Percentiles rank a stretch among this genome's conserved stretches.
These are phyloP conservation scores for Portevinia maculata DNA, from an alignment of 2,888 invertebrate genomes.

Conservation along the genomic window DNA sequence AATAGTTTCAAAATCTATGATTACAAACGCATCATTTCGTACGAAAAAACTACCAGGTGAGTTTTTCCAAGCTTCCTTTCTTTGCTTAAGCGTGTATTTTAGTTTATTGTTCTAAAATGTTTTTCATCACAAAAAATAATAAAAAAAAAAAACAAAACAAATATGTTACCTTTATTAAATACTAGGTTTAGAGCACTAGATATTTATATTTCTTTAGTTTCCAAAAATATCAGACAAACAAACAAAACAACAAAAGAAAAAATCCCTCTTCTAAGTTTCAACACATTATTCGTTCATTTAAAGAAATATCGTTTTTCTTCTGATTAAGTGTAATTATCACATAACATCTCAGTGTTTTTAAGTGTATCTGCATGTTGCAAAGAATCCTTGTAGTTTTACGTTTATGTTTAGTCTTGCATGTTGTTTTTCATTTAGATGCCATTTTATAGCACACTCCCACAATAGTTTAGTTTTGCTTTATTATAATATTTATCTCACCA, in stretches of 20 bases:
- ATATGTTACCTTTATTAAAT: constrained; percentile 26
- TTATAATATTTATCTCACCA: constrained; percentile 33
- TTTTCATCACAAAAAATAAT: constrained; percentile 38
- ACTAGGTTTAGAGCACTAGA: constrained; percentile 68
- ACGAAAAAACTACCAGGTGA: constrained; percentile 97
- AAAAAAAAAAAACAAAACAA: constrained; percentile 32
- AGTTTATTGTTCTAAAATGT: constrained; percentile 58
- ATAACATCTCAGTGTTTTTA: constrained; percentile 12
- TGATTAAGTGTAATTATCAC: constrained; percentile 11
- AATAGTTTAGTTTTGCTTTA: constrained; percentile 14
- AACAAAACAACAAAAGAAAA: constrained; percentile 3
- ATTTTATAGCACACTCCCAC: constrained; percentile 53
- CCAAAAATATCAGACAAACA: constrained; percentile 40
- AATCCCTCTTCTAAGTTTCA: constrained; percentile 32
- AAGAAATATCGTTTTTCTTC: constrained; percentile 30
- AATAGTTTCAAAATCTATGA: constrained; percentile 96
- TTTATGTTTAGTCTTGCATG: constrained; percentile 54
- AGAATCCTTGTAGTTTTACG: constrained; percentile 31
- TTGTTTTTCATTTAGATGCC: constrained; percentile 40
- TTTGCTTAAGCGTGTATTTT: constrained; percentile 21
- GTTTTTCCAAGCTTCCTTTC: constrained; percentile 64
- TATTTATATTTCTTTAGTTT: constrained; percentile 47
- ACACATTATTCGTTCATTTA: constrained; percentile 43
- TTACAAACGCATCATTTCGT: constrained; percentile 98
- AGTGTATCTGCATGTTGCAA: constrained; percentile 55